Evolutionary conservation across 2,888 invertebrate genomes (phyloP).

Genomic region (Eulithis testata): DNA sequence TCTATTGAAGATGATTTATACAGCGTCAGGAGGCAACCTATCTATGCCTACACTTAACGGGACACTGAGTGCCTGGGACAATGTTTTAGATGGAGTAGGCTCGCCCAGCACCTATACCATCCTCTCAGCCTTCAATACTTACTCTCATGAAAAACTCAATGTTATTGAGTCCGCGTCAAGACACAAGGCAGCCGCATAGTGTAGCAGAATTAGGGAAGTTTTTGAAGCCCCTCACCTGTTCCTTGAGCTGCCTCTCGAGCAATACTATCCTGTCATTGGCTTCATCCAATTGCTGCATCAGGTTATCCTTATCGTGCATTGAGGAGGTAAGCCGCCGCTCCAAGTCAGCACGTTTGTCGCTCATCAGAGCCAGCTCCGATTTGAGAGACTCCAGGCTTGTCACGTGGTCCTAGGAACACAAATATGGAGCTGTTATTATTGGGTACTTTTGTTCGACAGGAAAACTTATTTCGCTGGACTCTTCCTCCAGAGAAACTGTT

Average conservation of each 20-base stretch:
- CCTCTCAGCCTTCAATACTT: too few species aligned
- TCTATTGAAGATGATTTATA: too few species aligned
- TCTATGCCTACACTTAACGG: too few species aligned
- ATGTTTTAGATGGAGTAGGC: too few species aligned
- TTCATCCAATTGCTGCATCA: slow-evolving; percentile 93
- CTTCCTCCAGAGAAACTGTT: too few species aligned
- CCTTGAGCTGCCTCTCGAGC: slow-evolving; percentile 92
- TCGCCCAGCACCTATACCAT: too few species aligned
- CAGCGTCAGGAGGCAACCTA: too few species aligned
- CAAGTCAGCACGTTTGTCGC: slow-evolving; percentile 92
- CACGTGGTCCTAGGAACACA: slow-evolving; percentile 89
- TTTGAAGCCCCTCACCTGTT: slow-evolving; percentile 86
- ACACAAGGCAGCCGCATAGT: too few species aligned
- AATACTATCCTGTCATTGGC: slow-evolving; percentile 94
- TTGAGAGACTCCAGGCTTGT: slow-evolving; percentile 94
- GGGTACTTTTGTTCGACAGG: not conserved
- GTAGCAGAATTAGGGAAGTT: not conserved
- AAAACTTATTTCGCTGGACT: too few species aligned
- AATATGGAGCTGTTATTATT: not conserved
- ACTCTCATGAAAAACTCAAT: too few species aligned
- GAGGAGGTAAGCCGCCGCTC: slow-evolving; percentile 91
- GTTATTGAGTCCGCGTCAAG: too few species aligned
- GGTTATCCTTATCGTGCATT: slow-evolving; percentile 91
- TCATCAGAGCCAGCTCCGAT: slow-evolving; percentile 93
- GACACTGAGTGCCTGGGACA: too few species aligned